Evolutionary conservation across 2,113 vertebrate genomes (phyloP), one percentile per base, ranked within the genome.

Genomic region (Ibidorhyncha struthersii): DNA sequence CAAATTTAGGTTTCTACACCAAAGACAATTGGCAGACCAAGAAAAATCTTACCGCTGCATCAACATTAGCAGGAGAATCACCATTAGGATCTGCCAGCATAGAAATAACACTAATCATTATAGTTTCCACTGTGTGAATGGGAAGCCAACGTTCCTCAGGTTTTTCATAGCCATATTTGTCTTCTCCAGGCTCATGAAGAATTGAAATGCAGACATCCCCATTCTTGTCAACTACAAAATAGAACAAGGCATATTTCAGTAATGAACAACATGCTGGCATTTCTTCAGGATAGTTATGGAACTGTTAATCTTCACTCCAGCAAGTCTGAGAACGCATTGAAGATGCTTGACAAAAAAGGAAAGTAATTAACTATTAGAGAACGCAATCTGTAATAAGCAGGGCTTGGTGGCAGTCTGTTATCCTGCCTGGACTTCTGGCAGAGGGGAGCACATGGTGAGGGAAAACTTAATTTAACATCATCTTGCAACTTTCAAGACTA

Each of bases 181-280:
- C 99, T 97, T 99, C 99, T 22, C 99, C 99, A 55, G 99, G 99
- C 94, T 99, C 99, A 73, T 99, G 99, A 98, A 99, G 99, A 98
- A 99, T 99, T 97, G 99, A 99, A 99, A 99, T 99, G 98, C 99
- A 99, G 96, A 99, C 99, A 95, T 99, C 99, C 12, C 99, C 99
- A 55, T 99, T 99, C 98, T 99, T 99, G 98, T 99, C 99, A 97
- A 99, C 99, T 99, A 93, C 22, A 98, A 98, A 98, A 93, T 12
- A 96, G 89, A 94, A 92, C 56, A 81, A 77, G 83, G 76, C 90
- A 87, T 77, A 72, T 69, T 94, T 96, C 89, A 96, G 96, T 83
- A 62, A 25, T 80, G 84, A 96, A 80, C 86, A 93, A 71, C 84
- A 36, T 0, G 21, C 86, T 96, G 94, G 91, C 95, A 58, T 26